Base-by-base conservation (phyloP, 2,113 vertebrate genomes). In the Indri indri region DNA sequence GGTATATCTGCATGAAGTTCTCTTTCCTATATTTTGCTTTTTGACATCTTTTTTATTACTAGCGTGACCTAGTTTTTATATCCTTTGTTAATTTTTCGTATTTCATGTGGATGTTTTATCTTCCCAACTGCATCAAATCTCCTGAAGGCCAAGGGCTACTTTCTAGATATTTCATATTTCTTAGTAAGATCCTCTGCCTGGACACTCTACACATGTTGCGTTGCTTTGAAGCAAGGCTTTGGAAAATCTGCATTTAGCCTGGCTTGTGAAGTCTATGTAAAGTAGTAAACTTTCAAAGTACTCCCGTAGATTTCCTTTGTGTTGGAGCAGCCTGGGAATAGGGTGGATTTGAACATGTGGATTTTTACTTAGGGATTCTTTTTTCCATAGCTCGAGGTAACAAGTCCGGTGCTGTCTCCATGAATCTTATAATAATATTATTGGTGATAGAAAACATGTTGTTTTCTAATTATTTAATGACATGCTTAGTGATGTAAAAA, bases 401-500 rank as follows among this genome's bases (percentile, higher is more conserved):
- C n/a, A 91, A 82, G 59, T 73, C n/a, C n/a, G 25, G 18, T 17
- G 30, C 22, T 93, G 27, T 40, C 32, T 88, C 27, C 1, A 1
- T 18, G 20, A 66, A 50, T 79, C 68, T 88, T 85, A 13, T 47
- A 91, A 54, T 85, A 84, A 77, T 59, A 59, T 83, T 86, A 87
- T 34, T 71, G 74, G 34, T 77, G 42, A 85, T 18, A 85, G 77
- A 96, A 94, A 91, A 85, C 30, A 84, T 57, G 80, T 42, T 81
- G 16, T 63, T 94, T 57, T 85, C 52, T 91, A 95, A 90, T 82
- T 88, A 74, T 34, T 37, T 63, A 97, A 95, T 4, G 5, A 25
- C 40, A 71, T 90, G 57, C 76, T 88, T 84, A 87, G 34, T 32
- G 79, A 97, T 37, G 82, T 27, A 81, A 88, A 95, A 93, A 89